These are phyloP conservation scores for Synergus gifuensis DNA, from an alignment of 2,888 invertebrate species.

Conservation along the genomic window DNA sequence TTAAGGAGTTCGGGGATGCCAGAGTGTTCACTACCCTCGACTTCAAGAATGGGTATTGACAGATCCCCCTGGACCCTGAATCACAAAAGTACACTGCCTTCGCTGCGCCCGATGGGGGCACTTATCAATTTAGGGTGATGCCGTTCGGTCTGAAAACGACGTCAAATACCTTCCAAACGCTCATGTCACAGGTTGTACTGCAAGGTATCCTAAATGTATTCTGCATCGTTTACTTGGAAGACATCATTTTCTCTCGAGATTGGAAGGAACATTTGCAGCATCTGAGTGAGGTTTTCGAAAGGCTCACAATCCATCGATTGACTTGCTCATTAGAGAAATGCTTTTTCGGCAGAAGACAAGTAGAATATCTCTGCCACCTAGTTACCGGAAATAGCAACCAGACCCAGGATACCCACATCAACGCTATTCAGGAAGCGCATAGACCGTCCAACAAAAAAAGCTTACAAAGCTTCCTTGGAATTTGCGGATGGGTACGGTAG, in stretches of 20 bases:
- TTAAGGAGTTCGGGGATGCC: too few species aligned
- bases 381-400: neutral
- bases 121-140: conserved; percentile 65
- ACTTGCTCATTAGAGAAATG: conserved; percentile 15
- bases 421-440: neutral
- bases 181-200: conserved; percentile 54
- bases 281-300: conserved; percentile 52
- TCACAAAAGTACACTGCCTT: conserved; percentile 62
- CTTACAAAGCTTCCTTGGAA: neutral
- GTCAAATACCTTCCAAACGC: conserved; percentile 22
- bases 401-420: neutral
- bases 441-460: neutral
- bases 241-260: conserved; percentile 56
- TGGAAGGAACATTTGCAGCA: conserved; percentile 53
- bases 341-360: neutral
- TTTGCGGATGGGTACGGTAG: neutral
- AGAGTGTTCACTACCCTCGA: too few species aligned
- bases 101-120: conserved; percentile 60
- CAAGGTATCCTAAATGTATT: too few species aligned
- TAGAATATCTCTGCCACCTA: conserved; percentile 13
- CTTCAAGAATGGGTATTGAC: conserved; percentile 61
- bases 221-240: conserved; percentile 61
- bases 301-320: conserved; percentile 47
- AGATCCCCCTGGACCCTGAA: conserved; percentile 59
- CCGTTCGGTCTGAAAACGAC: conserved; percentile 64